phyloP scores from a whole-genome alignment of 2,113 vertebrate genomes.

The Ciconia stormi region DNA sequence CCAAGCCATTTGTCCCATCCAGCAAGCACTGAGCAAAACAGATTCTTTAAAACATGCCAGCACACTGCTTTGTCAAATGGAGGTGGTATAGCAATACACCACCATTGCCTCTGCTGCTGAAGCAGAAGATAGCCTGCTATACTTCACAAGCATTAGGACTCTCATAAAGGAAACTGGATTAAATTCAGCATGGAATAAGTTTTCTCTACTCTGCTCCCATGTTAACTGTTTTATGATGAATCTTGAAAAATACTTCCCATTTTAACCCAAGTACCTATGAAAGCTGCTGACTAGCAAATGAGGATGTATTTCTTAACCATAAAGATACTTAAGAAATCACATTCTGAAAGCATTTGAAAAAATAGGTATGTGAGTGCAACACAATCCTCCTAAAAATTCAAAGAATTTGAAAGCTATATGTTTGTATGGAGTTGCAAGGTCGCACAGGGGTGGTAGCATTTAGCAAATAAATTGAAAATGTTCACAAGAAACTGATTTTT shows the following conservation, averaged over 20 bases:
- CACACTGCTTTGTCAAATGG: background rate
- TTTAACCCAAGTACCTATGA: background rate
- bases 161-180: background rate
- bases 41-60: background rate
- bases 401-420: background rate
- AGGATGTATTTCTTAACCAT: background rate
- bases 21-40: background rate
- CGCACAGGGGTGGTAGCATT: background rate
- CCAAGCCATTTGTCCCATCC: background rate
- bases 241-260: background rate
- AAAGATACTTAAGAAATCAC: background rate
- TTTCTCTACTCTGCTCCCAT: background rate
- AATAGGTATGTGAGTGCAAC: background rate
- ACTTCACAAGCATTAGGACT: background rate
- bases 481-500: background rate
- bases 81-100: background rate
- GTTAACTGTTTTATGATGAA: background rate
- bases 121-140: background rate
- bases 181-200: background rate
- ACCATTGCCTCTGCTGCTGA: background rate
- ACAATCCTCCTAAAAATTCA: background rate
- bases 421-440: background rate
- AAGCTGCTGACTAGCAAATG: background rate
- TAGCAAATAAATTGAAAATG: background rate
- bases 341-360: slow-evolving; percentile 4